Evolutionary conservation across 2,113 vertebrate genomes (phyloP), one percentile per base, ranked within the genome.

Genomic region (Pimephales promelas): DNA sequence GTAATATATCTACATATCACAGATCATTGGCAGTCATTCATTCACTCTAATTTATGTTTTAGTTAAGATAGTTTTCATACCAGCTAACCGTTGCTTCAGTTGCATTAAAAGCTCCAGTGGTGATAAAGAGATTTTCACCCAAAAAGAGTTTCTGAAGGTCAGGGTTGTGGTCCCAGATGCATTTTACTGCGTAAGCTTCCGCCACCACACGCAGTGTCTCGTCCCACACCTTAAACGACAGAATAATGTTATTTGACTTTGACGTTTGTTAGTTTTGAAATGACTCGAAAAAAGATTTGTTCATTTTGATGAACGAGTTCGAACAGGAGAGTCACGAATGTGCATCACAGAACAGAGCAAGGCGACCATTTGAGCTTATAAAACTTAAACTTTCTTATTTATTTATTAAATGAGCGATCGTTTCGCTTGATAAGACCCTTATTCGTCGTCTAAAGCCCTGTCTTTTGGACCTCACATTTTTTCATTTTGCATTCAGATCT

Each of bases 141-240:
- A 87, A 86, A 0, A 9, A 1, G 16, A 77, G 36, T 2, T 92
- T 86, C 43, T 64, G 34, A 82, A 92, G 81, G 0, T 89, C 86
- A 0, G 90, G 88, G 88, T 95, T 95, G 88, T 94, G 92, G 11
- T 87, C 83, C 94, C 93, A 95, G 47, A 89, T 18, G 57, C 94
- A 95, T 57, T 90, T 90, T 4, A 89, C 59, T 0, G 91, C 90
- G 18, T 94, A 93, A 9, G 47, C 34, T 76, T 92, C 90, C 0
- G 94, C 93, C 0, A 91, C 3, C 31, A 90, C 0, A 79, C 89
- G 89, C 56, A 94, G 84, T 0, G 0, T 40, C 0, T 88, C 1
- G 70, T 93, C 89, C 94, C 94, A 95, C 79, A 43, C 88, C 94
- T 95, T 13, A 16, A 87, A 31, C 80, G 10, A 82, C n/a, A 88